Evolutionary conservation across 2,113 vertebrate species (phyloP).

Genomic region (Sander vitreus): DNA sequence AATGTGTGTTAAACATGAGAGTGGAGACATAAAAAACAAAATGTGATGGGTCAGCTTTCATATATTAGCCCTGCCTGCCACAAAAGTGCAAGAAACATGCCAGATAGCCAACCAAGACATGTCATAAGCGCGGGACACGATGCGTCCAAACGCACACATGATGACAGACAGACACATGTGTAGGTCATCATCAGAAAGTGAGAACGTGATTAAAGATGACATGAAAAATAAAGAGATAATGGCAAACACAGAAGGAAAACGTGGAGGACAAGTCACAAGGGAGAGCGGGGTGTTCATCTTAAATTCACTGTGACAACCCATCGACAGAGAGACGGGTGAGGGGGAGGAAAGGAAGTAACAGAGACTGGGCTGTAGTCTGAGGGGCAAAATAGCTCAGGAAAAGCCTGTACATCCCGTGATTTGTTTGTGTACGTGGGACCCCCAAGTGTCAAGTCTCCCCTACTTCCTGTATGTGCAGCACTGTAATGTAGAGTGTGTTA

Average conservation of each 20-base stretch:
- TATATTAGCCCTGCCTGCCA: slow-evolving; percentile 23
- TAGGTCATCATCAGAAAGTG: slow-evolving; percentile 18
- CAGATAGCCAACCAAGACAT: not conserved
- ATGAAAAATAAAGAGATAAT: slow-evolving; percentile 35
- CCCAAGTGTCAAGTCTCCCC: slow-evolving; percentile 38
- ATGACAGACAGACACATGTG: slow-evolving; percentile 44
- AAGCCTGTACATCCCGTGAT: slow-evolving; percentile 36
- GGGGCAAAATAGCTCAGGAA: slow-evolving; percentile 34
- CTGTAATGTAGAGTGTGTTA: not conserved
- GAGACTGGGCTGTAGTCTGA: slow-evolving; percentile 46
- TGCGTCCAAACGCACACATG: not conserved
- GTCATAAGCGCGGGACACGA: too few species aligned
- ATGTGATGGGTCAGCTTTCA: slow-evolving; percentile 3
- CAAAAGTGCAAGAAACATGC: not conserved
- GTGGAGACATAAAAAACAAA: slow-evolving; percentile 18
- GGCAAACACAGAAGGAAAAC: slow-evolving; percentile 51
- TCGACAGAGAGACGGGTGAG: slow-evolving; percentile 39
- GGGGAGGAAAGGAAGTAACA: slow-evolving; percentile 55
- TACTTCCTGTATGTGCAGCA: slow-evolving; percentile 51
- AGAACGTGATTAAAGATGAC: slow-evolving; percentile 42
- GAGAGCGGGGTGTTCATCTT: slow-evolving; percentile 31
- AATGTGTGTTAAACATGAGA: slow-evolving; percentile 30
- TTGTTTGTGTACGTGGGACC: slow-evolving; percentile 53
- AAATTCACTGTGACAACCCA: slow-evolving; percentile 37
- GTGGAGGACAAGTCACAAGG: slow-evolving; percentile 24